Percentiles rank a stretch among this genome's conserved stretches.
Evolutionary conservation across 2,888 invertebrate genomes (phyloP).

Genomic region (Craniophora ligustri): DNA sequence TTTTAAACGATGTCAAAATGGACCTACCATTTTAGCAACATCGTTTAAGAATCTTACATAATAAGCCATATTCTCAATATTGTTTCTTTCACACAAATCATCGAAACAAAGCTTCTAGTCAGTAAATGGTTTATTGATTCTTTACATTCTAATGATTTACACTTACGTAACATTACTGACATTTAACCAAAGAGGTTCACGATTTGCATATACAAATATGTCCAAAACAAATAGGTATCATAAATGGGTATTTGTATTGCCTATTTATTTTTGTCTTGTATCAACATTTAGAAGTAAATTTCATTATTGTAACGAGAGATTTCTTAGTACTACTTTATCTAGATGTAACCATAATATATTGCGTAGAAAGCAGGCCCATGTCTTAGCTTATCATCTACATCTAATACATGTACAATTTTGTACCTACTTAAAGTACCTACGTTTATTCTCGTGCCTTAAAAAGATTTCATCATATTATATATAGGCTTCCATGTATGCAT

Average conservation of each 20-base stretch:
- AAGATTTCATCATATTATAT: conserved; percentile 22
- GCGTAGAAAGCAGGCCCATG: conserved; percentile 19
- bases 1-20: too few species aligned
- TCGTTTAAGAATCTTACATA: conserved; percentile 3
- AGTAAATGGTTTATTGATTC: conserved; percentile 3
- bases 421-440: too few species aligned
- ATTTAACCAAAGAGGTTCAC: not conserved
- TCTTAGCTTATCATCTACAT: conserved; percentile 23
- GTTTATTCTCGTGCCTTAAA: conserved; percentile 3
- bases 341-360: conserved; percentile 19
- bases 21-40: too few species aligned
- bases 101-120: not conserved
- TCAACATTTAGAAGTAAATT: not conserved
- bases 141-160: conserved; percentile 7
- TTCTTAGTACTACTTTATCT: conserved; percentile 10
- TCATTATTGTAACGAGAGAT: not conserved
- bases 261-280: not conserved
- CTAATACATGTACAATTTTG: conserved; percentile 16
- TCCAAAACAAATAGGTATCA: too few species aligned
- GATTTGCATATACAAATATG: not conserved
- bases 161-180: not conserved
- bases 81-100: conserved; percentile 10
- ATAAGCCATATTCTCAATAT: not conserved
- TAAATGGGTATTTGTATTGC: too few species aligned
- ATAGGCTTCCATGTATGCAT: too few species aligned